Evolutionary conservation across 2,113 vertebrate species (phyloP).

Genomic region (Barbus barbus): DNA sequence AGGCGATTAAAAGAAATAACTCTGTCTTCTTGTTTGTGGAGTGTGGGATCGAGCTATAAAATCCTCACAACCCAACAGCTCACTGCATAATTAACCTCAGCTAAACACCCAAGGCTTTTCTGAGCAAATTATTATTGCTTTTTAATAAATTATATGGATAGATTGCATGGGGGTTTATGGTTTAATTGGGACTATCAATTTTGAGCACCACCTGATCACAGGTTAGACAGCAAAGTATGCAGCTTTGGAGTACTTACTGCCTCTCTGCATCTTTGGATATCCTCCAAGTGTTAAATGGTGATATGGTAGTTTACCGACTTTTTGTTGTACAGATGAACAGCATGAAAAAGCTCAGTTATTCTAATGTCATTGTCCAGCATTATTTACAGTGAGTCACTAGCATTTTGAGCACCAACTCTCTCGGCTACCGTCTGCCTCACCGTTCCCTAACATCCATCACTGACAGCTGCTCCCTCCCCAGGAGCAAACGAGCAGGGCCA

Average conservation of each 20-base stretch:
- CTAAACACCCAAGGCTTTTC: slow-evolving; percentile 25
- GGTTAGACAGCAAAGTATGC: neutral
- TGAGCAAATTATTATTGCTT: slow-evolving; percentile 24
- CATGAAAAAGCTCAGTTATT: neutral
- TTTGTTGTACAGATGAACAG: neutral
- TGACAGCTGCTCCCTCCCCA: slow-evolving; percentile 49
- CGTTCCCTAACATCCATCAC: slow-evolving; percentile 53
- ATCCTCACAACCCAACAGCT: slow-evolving; percentile 24
- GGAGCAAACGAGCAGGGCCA: slow-evolving; percentile 32
- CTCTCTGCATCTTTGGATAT: neutral
- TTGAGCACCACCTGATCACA: neutral
- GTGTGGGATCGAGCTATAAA: slow-evolving; percentile 18
- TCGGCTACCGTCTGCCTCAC: neutral
- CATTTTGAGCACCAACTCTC: neutral
- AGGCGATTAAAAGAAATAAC: slow-evolving; percentile 14
- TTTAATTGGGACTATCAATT: slow-evolving; percentile 7
- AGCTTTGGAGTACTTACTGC: neutral
- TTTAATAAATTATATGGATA: slow-evolving; percentile 29
- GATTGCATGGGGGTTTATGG: slow-evolving; percentile 7
- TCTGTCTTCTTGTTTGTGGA: slow-evolving; percentile 2
- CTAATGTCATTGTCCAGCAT: neutral
- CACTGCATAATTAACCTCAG: slow-evolving; percentile 17
- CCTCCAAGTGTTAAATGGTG: neutral
- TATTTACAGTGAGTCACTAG: neutral
- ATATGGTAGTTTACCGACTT: neutral